Percentiles rank a stretch among this genome's conserved stretches.
These are phyloP conservation scores for Ochropleura leucogaster DNA, from an alignment of 2,888 invertebrate genomes.

Conservation along the genomic window DNA sequence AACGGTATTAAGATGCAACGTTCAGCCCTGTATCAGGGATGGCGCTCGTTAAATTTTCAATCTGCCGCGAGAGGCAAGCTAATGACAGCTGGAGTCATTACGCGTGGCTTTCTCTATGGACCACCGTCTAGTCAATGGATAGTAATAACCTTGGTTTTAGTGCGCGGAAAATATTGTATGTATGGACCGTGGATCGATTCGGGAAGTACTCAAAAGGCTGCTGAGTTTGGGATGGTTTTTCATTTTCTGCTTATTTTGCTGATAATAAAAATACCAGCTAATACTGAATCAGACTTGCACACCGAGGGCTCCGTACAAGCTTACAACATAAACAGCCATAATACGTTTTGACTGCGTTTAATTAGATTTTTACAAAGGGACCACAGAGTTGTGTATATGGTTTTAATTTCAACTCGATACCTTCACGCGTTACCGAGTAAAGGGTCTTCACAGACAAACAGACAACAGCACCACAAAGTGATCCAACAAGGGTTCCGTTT, in stretches of 20 bases:
- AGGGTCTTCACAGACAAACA: too few species aligned
- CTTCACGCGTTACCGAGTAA: too few species aligned
- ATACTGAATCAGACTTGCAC: too few species aligned
- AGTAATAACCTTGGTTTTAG: slow-evolving; percentile 54
- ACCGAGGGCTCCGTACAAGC: too few species aligned
- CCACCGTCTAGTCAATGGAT: slow-evolving; percentile 59
- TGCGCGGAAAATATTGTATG: slow-evolving; percentile 39
- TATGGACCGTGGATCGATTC: slow-evolving; percentile 25
- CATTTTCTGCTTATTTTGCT: not conserved
- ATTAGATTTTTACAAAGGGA: too few species aligned
- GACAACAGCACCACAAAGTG: too few species aligned
- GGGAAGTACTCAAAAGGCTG: not conserved
- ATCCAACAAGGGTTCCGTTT: too few species aligned
- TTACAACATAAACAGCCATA: too few species aligned
- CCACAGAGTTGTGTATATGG: too few species aligned
- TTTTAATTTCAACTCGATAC: too few species aligned
- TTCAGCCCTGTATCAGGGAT: slow-evolving; percentile 56
- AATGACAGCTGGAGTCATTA: slow-evolving; percentile 77
- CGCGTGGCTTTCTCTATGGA: slow-evolving; percentile 59
- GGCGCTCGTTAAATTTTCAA: slow-evolving; percentile 65
- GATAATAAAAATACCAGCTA: too few species aligned
- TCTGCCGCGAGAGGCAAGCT: slow-evolving; percentile 63
- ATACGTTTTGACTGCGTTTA: too few species aligned
- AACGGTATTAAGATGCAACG: slow-evolving; percentile 54
- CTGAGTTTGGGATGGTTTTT: not conserved